Evolutionary conservation across 2,113 vertebrate genomes (phyloP).

Genomic region (Lasiurus borealis): DNA sequence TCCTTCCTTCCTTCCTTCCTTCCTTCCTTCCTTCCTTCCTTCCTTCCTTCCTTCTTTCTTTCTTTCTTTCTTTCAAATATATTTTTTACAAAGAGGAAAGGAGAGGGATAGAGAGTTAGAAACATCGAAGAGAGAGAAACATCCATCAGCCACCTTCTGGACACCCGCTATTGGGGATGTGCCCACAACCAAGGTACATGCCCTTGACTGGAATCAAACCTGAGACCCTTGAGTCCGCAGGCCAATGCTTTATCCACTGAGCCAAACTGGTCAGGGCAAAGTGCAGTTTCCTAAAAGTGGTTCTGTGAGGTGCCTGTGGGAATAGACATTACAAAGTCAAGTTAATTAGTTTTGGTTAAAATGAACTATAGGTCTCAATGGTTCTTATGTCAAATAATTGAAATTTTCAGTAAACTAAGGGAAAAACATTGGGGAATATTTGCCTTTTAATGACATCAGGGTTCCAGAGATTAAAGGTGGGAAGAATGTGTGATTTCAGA

Average conservation of each 20-base stretch:
- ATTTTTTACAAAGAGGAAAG: too few relatives aligned
- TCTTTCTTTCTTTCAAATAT: too few relatives aligned
- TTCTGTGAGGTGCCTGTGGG: neutral
- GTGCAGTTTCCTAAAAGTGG: neutral
- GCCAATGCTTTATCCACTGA: too few relatives aligned
- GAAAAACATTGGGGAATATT: neutral
- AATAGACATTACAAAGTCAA: neutral
- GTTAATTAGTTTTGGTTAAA: neutral
- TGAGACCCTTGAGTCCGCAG: too few relatives aligned
- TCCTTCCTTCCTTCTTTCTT: too few relatives aligned
- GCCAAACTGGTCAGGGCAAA: neutral
- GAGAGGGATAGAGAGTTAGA: too few relatives aligned
- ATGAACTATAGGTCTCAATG: neutral
- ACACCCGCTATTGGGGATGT: neutral
- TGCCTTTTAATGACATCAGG: neutral
- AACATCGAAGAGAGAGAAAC: too few relatives aligned
- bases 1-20: too few relatives aligned
- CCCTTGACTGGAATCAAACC: too few relatives aligned
- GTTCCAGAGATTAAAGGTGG: neutral
- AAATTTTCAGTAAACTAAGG: neutral
- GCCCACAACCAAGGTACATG: too few relatives aligned
- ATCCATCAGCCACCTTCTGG: neutral
- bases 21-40: too few relatives aligned
- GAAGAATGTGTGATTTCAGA: neutral
- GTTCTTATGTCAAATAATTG: neutral